Conservation (phyloP, 2,888 invertebrate genomes). For the Hemicrepidius hirtus region DNA sequence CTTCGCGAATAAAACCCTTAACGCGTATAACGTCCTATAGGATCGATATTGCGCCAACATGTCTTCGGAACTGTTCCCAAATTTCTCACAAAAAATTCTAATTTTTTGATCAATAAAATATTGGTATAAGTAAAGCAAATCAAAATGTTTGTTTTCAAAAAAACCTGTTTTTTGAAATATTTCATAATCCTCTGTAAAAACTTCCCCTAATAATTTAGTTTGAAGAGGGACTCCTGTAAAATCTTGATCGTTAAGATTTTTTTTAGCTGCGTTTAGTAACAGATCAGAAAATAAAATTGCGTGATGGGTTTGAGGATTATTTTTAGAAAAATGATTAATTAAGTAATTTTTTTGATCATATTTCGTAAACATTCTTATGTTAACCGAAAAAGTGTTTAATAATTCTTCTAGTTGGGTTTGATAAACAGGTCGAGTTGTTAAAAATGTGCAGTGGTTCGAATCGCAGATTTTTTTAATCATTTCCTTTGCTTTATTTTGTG, state of each 20-base stretch:
- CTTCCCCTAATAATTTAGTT: constrained; percentile 29
- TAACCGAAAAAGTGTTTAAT: constrained; percentile 22
- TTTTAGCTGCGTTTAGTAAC: background rate
- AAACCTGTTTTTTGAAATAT: background rate
- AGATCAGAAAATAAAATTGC: background rate
- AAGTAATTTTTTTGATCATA: constrained; percentile 15
- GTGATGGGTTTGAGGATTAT: no score
- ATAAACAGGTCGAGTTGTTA: constrained; percentile 36
- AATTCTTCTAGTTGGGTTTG: constrained; percentile 14
- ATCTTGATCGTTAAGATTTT: constrained; percentile 25
- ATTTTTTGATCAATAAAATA: constrained; percentile 25
- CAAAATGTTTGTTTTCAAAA: constrained; percentile 16
- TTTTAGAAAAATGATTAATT: background rate
- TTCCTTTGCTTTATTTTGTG: background rate
- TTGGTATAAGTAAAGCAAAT: constrained; percentile 30
- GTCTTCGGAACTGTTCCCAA: constrained; percentile 11
- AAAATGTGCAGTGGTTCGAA: background rate
- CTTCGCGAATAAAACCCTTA: constrained; percentile 13
- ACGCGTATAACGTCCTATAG: constrained; percentile 16
- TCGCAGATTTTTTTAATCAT: constrained; percentile 7
- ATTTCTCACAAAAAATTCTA: constrained; percentile 19
- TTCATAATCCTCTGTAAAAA: constrained; percentile 16
- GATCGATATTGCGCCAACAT: background rate
- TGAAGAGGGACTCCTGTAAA: constrained; percentile 40
- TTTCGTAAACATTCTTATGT: constrained; percentile 5